Evolutionary conservation across 1,140 invertebrate species (phyloP), one percentile per base, ranked within the genome.

Genomic region (Penaeus vannamei): DNA sequence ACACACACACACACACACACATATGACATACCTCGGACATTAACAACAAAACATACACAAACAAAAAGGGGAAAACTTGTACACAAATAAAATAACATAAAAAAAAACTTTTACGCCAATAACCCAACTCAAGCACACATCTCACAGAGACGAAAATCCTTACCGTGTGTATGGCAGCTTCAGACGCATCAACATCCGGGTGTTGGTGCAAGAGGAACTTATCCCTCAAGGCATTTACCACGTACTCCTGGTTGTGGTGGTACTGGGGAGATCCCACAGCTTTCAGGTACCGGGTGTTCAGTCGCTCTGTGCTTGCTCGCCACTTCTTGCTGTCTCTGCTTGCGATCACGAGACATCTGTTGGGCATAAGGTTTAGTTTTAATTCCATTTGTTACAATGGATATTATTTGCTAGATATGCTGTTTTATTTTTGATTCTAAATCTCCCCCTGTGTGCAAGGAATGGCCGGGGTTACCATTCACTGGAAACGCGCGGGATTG

Each of bases 201-300:
- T 64, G 77, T 14, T 59, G 23, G 22, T 89, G 69, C 0, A 89
- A 2, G 17, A 29, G 53, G 59, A 89, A 90, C 5, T 32, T 89
- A 29, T 87, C 23, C 20, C 84, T 85, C 36, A 91, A 85, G 53
- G 84, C 86, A n/a, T 80, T 76, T 66, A 89, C 85, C 20, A 90
- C 85, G 59, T 88, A 84, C 19, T 91, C 60, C 82, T 91, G 79
- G 66, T 87, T 87, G 64, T 84, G 61, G 62, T 60, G 84, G 80
- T 85, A 69, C n/a, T 77, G 85, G 12, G 85, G 76, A 0, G 19
- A n/a, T 4, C 60, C 59, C n/a, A 76, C 20, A 8, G 32, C 14
- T 42, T 53, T 29, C 36, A 80, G 17, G 64, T 84, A 79, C 22
- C 82, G 53, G 10, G 80, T 79, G 72, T 89, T 89, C 29, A 80